Conservation (phyloP, 2,797 vertebrate genomes). For the Erpetoichthys calabaricus region DNA sequence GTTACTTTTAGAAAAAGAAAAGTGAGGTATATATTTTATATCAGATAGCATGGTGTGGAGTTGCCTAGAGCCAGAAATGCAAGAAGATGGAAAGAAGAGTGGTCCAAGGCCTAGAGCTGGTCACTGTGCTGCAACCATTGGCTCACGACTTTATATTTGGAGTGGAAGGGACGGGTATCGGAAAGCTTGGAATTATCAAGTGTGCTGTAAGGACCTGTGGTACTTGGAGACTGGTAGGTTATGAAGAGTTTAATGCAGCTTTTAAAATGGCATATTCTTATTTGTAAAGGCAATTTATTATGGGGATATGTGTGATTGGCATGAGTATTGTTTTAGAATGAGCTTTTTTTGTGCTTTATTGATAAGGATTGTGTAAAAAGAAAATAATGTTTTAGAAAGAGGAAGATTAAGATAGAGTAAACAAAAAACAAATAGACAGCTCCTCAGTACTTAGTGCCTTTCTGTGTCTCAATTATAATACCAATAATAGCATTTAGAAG, state of each 20-base stretch:
- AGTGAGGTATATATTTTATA: constrained; percentile 2
- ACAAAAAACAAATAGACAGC: too few relatives aligned
- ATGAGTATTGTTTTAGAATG: background rate
- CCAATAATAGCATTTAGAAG: too few relatives aligned
- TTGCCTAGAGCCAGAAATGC: constrained; percentile 51
- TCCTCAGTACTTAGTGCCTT: too few relatives aligned
- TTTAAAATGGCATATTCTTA: background rate
- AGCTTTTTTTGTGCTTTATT: too few relatives aligned
- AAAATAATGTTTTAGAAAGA: too few relatives aligned
- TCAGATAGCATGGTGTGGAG: constrained; percentile 78
- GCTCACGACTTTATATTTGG: constrained; percentile 85
- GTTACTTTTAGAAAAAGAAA: too few relatives aligned
- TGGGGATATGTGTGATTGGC: background rate
- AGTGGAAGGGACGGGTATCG: constrained; percentile 88
- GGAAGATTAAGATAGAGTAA: too few relatives aligned
- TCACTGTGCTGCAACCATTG: constrained; percentile 70
- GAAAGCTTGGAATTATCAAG: constrained; percentile 87
- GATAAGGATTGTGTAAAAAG: too few relatives aligned
- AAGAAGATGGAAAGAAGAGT: constrained; percentile 55
- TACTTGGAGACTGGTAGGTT: constrained; percentile 89
- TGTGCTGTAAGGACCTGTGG: constrained; percentile 97
- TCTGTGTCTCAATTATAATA: too few relatives aligned
- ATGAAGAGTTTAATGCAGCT: constrained; percentile 14
- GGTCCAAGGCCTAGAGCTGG: constrained; percentile 77
- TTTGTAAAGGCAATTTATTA: background rate